Evolutionary conservation across 2,797 vertebrate genomes (phyloP).

Genomic region (Enteromius unitaeniatus): DNA sequence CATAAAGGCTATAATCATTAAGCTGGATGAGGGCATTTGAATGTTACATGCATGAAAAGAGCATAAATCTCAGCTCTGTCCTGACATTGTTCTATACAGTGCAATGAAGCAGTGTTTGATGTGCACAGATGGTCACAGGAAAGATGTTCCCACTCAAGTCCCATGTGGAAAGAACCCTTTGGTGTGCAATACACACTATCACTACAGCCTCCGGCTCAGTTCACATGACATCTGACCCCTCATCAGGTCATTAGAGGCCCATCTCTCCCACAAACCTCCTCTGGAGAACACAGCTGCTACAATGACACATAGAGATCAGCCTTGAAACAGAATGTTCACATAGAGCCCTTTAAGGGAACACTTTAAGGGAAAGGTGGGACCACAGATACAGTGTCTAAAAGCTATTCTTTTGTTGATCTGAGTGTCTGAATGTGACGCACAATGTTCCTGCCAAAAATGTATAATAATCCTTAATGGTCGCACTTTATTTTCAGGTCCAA

Average conservation of each 20-base stretch:
- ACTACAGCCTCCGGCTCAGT: slow-evolving; percentile 47
- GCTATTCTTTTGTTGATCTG: slow-evolving; percentile 9
- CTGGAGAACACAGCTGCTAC: slow-evolving; percentile 44
- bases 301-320: slow-evolving; percentile 9
- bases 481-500: not conserved
- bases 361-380: slow-evolving; percentile 23
- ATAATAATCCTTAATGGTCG: not conserved
- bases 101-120: slow-evolving; percentile 2
- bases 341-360: slow-evolving; percentile 12
- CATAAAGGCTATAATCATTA: not conserved
- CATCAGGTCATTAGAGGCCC: slow-evolving; percentile 49
- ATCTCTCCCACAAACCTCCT: slow-evolving; percentile 24
- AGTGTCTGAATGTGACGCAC: not conserved
- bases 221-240: slow-evolving; percentile 51
- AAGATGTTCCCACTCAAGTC: slow-evolving; percentile 22
- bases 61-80: not conserved
- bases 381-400: slow-evolving; percentile 3
- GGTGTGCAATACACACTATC: slow-evolving; percentile 10
- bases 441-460: slow-evolving; percentile 20
- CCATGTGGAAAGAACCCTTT: slow-evolving; percentile 33
- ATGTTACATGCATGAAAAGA: not conserved
- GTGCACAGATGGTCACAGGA: slow-evolving; percentile 22
- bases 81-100: not conserved
- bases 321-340: slow-evolving; percentile 44
- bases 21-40: not conserved